Evolutionary conservation across 2,797 vertebrate species (phyloP).

Genomic region (Pyrocephalus nanus): DNA sequence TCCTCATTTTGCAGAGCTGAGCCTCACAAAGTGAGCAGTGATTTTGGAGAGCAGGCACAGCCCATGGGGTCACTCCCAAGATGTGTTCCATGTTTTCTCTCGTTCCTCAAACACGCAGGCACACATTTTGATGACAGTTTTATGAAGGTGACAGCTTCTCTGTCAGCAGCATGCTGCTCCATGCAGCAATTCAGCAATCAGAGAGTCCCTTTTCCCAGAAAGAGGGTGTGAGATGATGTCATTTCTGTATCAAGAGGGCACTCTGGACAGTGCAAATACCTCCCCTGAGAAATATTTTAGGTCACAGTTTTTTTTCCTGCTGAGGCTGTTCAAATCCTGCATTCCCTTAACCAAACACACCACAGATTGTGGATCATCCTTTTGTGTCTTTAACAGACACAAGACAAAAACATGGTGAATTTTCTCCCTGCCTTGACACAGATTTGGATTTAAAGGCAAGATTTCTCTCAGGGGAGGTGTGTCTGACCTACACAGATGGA

Average conservation of each 20-base stretch:
- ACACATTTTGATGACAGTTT: neutral
- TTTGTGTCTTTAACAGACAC: neutral
- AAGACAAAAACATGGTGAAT: neutral
- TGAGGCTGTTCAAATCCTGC: neutral
- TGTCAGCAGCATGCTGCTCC: neutral
- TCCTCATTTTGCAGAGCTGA: neutral
- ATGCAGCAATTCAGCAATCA: neutral
- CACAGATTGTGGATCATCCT: no score
- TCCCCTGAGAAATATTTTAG: neutral
- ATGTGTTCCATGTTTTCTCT: neutral
- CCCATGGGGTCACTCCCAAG: neutral
- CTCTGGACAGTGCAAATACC: neutral
- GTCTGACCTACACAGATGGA: no score
- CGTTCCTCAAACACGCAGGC: neutral
- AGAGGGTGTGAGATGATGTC: neutral
- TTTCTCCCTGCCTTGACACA: neutral
- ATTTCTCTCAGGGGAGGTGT: neutral
- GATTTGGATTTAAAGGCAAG: neutral
- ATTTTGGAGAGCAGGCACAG: neutral
- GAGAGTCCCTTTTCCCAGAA: neutral
- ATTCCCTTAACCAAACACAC: neutral
- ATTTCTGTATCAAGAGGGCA: neutral
- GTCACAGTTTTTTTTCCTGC: neutral
- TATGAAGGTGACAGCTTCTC: neutral
- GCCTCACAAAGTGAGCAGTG: neutral